Evolutionary conservation across 2,113 vertebrate species (phyloP).

Genomic region (Monarcha castaneiventris): DNA sequence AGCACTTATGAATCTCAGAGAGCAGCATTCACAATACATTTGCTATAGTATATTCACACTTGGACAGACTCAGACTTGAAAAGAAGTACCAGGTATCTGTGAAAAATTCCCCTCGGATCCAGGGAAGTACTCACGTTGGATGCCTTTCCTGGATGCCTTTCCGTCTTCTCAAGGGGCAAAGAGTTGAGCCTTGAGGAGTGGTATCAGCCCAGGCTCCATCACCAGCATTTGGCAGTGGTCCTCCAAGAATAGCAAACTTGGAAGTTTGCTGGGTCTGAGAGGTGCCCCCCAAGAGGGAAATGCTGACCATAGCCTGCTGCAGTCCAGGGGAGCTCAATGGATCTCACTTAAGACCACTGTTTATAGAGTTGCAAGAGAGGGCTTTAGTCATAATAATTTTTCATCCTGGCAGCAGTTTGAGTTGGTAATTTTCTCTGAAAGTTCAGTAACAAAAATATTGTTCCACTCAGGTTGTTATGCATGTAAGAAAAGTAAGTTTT

Average conservation of each 20-base stretch:
- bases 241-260: background rate
- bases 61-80: background rate
- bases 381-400: background rate
- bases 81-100: too few relatives aligned
- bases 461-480: background rate
- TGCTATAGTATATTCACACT: background rate
- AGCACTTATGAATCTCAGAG: background rate
- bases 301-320: background rate
- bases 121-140: background rate
- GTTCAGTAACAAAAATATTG: background rate
- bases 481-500: background rate
- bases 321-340: background rate
- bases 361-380: background rate
- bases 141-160: background rate
- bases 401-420: background rate
- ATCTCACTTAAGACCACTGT: background rate
- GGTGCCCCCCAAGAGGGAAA: background rate
- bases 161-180: background rate
- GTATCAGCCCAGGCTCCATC: background rate
- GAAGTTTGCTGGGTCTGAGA: background rate
- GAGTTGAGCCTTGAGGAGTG: background rate
- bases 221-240: background rate
- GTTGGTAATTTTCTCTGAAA: background rate
- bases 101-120: background rate
- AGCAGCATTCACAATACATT: background rate